Conservation (phyloP, 2,797 vertebrate genomes). For the Stomatorhinus walkeri region DNA sequence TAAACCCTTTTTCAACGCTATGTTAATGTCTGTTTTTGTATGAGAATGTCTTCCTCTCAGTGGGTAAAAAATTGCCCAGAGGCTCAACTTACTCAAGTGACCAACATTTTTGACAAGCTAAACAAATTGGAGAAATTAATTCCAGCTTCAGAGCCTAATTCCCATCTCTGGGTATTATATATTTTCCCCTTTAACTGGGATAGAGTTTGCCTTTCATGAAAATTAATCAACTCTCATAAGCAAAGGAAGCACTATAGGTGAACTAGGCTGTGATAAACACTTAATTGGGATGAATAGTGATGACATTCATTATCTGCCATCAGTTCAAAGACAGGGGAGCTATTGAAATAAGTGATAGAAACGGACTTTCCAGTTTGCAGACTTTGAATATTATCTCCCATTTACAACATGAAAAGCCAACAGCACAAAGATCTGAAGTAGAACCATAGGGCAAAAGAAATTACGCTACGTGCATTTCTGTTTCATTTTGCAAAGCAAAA, state of each 20-base stretch:
- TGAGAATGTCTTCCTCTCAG: neutral
- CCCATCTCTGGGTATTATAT: slow-evolving; percentile 49
- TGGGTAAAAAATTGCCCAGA: neutral
- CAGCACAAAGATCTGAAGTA: slow-evolving; percentile 21
- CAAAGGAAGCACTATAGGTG: slow-evolving; percentile 56
- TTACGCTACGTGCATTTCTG: slow-evolving; percentile 46
- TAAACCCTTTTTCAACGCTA: neutral
- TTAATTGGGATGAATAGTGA: slow-evolving; percentile 63
- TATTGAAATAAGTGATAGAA: slow-evolving; percentile 55
- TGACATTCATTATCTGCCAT: slow-evolving; percentile 54
- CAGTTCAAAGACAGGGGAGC: slow-evolving; percentile 55
- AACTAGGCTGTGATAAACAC: slow-evolving; percentile 61
- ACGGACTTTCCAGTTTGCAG: slow-evolving; percentile 46
- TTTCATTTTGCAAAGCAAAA: slow-evolving; percentile 22
- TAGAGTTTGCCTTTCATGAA: slow-evolving; percentile 61
- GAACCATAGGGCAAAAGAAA: slow-evolving; percentile 41
- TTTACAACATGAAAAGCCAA: slow-evolving; percentile 41
- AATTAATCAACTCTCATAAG: slow-evolving; percentile 47
- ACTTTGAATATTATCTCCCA: slow-evolving; percentile 44
- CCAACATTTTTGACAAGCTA: slow-evolving; percentile 35
- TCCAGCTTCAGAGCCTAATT: slow-evolving; percentile 53
- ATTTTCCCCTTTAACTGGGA: slow-evolving; percentile 44
- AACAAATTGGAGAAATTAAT: slow-evolving; percentile 54
- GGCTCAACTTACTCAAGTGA: neutral
- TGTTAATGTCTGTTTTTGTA: neutral